Evolutionary conservation across 2,888 invertebrate genomes (phyloP).

Genomic region (Steinernema scapterisci): DNA sequence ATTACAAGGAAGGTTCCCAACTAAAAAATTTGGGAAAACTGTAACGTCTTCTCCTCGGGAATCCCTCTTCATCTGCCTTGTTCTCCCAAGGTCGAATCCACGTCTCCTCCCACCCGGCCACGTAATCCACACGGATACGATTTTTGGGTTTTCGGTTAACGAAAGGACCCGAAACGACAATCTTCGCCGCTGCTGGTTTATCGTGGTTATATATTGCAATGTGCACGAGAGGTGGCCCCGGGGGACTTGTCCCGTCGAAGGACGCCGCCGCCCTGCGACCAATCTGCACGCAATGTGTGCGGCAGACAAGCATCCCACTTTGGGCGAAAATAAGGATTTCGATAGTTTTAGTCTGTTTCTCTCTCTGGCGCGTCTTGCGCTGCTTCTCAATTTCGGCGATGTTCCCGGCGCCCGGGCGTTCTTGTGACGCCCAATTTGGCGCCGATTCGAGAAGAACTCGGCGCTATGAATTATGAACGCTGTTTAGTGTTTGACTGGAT

Average conservation of each 20-base stretch:
- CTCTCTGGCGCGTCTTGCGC: not conserved
- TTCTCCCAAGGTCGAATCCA: not conserved
- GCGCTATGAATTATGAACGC: constrained; percentile 14
- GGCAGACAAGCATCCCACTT: not conserved
- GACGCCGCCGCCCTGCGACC: constrained; percentile 2
- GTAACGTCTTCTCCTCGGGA: too few species aligned
- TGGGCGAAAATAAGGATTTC: constrained; percentile 21
- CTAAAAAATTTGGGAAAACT: too few species aligned
- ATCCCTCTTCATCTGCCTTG: too few species aligned
- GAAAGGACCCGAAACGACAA: too few species aligned
- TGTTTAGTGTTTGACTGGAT: not conserved
- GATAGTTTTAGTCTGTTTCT: not conserved
- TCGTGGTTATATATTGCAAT: constrained; percentile 26
- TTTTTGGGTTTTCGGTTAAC: not conserved
- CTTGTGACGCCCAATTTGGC: not conserved
- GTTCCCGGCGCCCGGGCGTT: not conserved
- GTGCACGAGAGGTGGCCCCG: constrained; percentile 15
- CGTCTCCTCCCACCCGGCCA: not conserved
- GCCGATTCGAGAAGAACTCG: not conserved
- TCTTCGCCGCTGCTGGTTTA: not conserved
- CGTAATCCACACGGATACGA: not conserved
- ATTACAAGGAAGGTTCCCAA: too few species aligned
- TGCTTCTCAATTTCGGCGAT: not conserved
- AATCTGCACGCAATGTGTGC: constrained; percentile 29
- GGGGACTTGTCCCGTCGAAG: not conserved